phyloP scores from a whole-genome alignment of 2,888 invertebrate species.

The Girardia tigrina region DNA sequence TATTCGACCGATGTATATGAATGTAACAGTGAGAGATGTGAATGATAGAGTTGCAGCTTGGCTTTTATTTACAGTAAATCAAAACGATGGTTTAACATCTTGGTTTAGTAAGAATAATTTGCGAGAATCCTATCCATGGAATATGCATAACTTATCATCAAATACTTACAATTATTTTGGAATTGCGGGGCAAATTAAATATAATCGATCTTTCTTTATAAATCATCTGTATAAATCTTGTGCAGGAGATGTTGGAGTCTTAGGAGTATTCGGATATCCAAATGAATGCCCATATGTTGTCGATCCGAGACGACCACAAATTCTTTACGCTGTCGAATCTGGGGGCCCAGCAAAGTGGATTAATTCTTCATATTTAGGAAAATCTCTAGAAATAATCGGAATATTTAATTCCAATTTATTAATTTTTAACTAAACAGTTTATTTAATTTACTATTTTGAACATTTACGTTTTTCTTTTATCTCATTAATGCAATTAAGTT shows the following conservation, averaged over 20 bases:
- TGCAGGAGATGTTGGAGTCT: not conserved
- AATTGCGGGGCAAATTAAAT: not conserved
- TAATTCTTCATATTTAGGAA: not conserved
- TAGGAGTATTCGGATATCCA: not conserved
- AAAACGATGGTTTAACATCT: not conserved
- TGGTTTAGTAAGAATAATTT: not conserved
- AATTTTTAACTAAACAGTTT: not conserved
- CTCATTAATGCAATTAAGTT: no score
- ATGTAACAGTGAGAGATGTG: not conserved
- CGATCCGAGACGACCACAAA: not conserved
- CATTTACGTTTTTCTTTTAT: no score
- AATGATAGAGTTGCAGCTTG: not conserved
- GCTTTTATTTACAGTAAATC: not conserved
- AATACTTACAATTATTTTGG: not conserved
- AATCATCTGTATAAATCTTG: not conserved
- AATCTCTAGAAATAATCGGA: not conserved
- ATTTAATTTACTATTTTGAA: no score
- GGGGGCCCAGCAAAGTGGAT: not conserved
- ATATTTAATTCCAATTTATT: not conserved
- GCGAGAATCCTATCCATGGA: not conserved
- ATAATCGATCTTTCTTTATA: not conserved
- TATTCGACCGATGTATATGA: not conserved
- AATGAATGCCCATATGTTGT: not conserved
- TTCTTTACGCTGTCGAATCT: not conserved
- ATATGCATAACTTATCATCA: not conserved